Evolutionary conservation across 2,888 invertebrate genomes (phyloP), one percentile per base, ranked within the genome.

Genomic region (Chymomyza procnemis): DNA sequence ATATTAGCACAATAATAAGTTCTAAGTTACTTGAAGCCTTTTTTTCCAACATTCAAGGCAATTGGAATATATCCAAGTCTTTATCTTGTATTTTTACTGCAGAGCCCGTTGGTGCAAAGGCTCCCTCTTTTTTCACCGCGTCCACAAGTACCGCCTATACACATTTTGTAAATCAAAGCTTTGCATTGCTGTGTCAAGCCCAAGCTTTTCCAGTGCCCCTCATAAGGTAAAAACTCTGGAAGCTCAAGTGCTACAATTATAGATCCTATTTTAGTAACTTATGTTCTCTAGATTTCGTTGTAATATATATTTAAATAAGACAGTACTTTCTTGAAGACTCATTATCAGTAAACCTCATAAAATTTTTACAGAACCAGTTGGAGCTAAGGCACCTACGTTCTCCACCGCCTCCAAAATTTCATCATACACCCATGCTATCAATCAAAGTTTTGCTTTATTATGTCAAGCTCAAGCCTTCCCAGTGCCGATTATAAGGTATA

Each of bases 131-230:
- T 90, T 93, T 94, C 12, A 93, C 93, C 75, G 94, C 94, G 78
- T 93, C 93, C 61, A 93, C 93, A 90, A 93, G 93, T 78, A 93
- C 92, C 88, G 92, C 93, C 71, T 93, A 94, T 90, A 89, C 92
- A 83, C 90, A 93, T 76, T 90, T 88, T 68, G 89, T 92, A 72
- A 91, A 91, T 66, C 91, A 92, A 85, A 92, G 92, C 88, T 92
- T 94, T 86, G 93, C 92, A 66, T 88, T 94, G 75, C 91, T 94
- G 59, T 95, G 95, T 91, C 94, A 94, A 90, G 95, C 94, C 75
- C 95, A 95, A 90, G 94, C 34, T 41, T 41, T 41, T 41, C 34
- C 34, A 41, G 34, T 41, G 12, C 34, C 34, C 12, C 9, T 41
- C 3, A 41, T 41, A 12, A 41, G 34, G 34, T 41, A 41, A 41